phyloP scores from a whole-genome alignment of 2,888 invertebrate species.

The Lasioglossum malachurum region DNA sequence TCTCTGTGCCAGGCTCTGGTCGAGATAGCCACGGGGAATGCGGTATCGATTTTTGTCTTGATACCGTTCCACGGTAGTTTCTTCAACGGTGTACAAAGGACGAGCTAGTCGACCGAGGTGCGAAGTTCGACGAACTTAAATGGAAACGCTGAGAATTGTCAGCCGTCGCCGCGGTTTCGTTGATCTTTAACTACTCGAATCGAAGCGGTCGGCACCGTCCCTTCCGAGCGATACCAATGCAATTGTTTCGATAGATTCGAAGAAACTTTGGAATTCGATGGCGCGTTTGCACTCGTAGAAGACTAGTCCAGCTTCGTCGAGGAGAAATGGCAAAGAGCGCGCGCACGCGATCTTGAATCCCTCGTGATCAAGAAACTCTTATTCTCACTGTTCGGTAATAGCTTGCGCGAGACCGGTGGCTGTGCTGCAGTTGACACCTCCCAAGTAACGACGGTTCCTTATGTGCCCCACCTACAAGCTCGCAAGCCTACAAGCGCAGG shows the following conservation, averaged over 20 bases:
- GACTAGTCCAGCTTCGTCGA: too few species aligned
- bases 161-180: background rate
- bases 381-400: background rate
- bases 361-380: background rate
- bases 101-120: background rate
- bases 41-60: conserved; percentile 74
- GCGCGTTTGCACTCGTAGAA: too few species aligned
- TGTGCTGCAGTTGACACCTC: conserved; percentile 77
- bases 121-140: conserved; percentile 60
- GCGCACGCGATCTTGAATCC: background rate
- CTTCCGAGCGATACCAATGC: background rate
- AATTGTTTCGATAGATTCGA: background rate
- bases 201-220: background rate
- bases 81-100: conserved; percentile 47
- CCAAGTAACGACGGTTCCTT: conserved; percentile 72
- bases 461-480: conserved; percentile 44
- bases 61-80: conserved; percentile 65
- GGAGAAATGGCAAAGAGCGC: too few species aligned
- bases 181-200: conserved; percentile 25
- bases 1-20: conserved; percentile 1
- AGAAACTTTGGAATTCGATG: background rate
- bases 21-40: conserved; percentile 67
- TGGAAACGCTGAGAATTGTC: conserved; percentile 31
- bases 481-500: conserved; percentile 23
- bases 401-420: conserved; percentile 6